phyloP scores from a whole-genome alignment of 2,797 vertebrate genomes.

The Takifugu ocellatus region DNA sequence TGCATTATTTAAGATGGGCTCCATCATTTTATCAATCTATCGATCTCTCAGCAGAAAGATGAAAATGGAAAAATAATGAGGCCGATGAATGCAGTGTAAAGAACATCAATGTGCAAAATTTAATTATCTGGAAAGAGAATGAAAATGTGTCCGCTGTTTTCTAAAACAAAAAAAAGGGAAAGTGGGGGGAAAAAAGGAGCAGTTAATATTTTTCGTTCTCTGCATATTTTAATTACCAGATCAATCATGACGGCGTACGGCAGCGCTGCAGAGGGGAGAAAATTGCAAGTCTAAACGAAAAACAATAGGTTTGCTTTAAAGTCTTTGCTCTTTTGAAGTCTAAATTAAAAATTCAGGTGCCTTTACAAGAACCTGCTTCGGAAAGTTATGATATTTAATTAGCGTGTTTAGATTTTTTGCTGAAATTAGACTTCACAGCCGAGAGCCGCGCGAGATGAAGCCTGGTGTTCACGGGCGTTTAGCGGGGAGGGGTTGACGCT shows the following conservation, averaged over 20 bases:
- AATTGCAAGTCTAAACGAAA: conserved; percentile 84
- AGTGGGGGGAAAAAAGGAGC: conserved; percentile 71
- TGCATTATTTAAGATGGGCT: conserved; percentile 84
- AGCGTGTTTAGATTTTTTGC: conserved; percentile 78
- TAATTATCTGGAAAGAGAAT: conserved; percentile 79
- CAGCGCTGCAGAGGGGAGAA: conserved; percentile 69
- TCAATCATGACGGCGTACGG: conserved; percentile 81
- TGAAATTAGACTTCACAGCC: conserved; percentile 76
- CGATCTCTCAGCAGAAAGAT: conserved; percentile 82
- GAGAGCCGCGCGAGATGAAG: conserved; percentile 67
- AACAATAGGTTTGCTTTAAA: conserved; percentile 88
- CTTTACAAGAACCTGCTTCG: conserved; percentile 76
- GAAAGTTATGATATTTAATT: conserved; percentile 85
- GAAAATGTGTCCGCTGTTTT: conserved; percentile 80
- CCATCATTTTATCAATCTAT: conserved; percentile 86
- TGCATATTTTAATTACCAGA: conserved; percentile 88
- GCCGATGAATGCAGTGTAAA: conserved; percentile 79
- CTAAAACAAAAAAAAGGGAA: conserved; percentile 79
- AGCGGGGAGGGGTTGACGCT: conserved; percentile 16
- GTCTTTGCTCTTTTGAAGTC: conserved; percentile 82
- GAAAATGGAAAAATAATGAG: conserved; percentile 87
- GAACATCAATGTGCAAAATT: conserved; percentile 85
- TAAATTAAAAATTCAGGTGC: conserved; percentile 86
- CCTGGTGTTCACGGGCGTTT: conserved; percentile 55
- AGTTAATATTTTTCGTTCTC: conserved; percentile 81